These are phyloP conservation scores for Chrysomallon squamiferum DNA, from an alignment of 1,140 invertebrate genomes.

Conservation along the genomic window DNA sequence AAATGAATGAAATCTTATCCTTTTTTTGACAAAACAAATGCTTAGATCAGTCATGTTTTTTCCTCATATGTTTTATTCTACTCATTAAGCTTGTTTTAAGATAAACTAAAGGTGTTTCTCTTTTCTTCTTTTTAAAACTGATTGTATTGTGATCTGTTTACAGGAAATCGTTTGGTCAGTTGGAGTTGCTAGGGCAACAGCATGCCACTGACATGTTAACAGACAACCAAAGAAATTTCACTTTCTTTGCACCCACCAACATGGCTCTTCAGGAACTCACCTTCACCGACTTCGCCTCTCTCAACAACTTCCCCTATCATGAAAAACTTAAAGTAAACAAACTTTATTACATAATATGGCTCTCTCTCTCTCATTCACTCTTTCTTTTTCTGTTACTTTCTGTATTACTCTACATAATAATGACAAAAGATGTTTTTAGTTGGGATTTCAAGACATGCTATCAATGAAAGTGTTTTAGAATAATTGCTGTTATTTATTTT, in stretches of 20 bases:
- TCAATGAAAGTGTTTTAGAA: constrained; percentile 22
- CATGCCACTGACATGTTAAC: constrained; percentile 10
- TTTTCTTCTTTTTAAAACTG: too few relatives aligned
- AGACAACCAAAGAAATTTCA: constrained; percentile 18
- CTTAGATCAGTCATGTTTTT: background rate
- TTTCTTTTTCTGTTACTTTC: background rate
- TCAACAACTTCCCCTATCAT: background rate
- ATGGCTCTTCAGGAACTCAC: constrained; percentile 5
- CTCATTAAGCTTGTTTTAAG: background rate
- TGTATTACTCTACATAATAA: background rate
- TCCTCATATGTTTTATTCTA: background rate
- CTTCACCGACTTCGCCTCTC: background rate
- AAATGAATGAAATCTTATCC: constrained; percentile 7
- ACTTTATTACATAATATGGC: too few relatives aligned
- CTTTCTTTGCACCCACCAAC: constrained; percentile 27
- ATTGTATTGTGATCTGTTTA: background rate
- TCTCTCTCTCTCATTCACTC: background rate
- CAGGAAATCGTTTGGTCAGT: constrained; percentile 19
- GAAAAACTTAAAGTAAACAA: constrained; percentile 10
- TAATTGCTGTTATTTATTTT: background rate
- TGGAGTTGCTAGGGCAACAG: constrained; percentile 2
- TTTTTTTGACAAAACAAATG: background rate
- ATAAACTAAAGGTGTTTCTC: background rate
- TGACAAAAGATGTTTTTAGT: background rate
- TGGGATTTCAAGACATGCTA: constrained; percentile 29